phyloP scores from a whole-genome alignment of 2,888 invertebrate genomes.

The Laothoe populi region DNA sequence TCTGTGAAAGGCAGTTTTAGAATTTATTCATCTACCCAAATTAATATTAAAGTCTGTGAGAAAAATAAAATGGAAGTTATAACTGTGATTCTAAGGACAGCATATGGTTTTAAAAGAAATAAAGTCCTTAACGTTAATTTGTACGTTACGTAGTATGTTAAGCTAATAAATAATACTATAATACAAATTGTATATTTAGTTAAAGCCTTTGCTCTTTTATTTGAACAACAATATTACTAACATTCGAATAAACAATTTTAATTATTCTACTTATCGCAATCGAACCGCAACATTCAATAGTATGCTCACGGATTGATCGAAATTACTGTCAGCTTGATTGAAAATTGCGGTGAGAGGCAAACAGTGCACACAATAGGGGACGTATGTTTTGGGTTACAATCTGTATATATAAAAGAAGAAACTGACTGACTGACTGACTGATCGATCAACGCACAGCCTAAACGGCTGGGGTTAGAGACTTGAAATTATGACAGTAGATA shows the following conservation, averaged over 20 bases:
- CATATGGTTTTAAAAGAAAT: no score
- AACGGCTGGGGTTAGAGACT: no score
- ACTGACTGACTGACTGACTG: no score
- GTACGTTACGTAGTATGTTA: no score
- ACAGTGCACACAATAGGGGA: background rate
- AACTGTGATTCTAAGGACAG: no score
- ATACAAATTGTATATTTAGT: no score
- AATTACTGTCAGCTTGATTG: slow-evolving; percentile 12
- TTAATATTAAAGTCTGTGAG: background rate
- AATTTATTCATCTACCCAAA: slow-evolving; percentile 2
- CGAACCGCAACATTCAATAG: background rate
- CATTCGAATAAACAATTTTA: background rate
- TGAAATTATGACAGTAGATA: background rate
- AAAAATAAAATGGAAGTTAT: no score
- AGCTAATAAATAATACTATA: no score
- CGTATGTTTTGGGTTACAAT: background rate
- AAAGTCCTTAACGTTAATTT: no score
- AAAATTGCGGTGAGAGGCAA: background rate
- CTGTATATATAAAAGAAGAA: background rate
- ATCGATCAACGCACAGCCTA: no score
- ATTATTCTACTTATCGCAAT: background rate
- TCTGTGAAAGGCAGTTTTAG: slow-evolving; percentile 4
- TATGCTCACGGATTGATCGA: background rate
- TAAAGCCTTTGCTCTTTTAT: background rate
- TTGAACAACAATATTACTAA: background rate